Base-by-base conservation (phyloP, 2,888 invertebrate species). In the Cephonodes hylas region DNA sequence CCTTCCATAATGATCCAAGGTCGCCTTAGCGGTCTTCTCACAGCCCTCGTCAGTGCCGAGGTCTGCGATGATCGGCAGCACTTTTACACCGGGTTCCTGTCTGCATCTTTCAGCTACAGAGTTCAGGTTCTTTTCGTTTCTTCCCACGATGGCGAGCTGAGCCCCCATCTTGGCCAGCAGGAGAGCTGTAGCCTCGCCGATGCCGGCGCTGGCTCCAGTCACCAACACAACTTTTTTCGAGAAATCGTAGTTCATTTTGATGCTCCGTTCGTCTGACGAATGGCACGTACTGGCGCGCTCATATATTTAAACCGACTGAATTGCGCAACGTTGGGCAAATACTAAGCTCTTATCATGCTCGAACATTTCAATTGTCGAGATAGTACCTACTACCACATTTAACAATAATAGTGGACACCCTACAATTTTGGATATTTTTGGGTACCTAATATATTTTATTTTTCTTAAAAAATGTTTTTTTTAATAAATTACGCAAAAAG, bases 41-140 rank as follows among this genome's bases (percentile, higher is more conserved):
- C 34, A 38, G 34, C 34, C 34, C 13, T 38, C 34, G 34, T 38
- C 34, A 1, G 34, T 38, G 13, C 34, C 34, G 10, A 38, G 34
- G 2, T 38, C 34, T 3, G 34, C 34, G 64, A 15, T 67, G 64
- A 38, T 38, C 3, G 34, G 13, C 34, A 38, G 34, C 34, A 7
- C 34, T 10, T 10, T 38, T 3, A 38, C 34, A 3, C 34, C 34
- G 34, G 7, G 34, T 13, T 7, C 31, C n/a, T n/a, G n/a, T 13
- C 34, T 7, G 34, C 34, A 38, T 7, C 7, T 1, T 7, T 13
- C 34, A 3, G 34, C 34, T 3, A 7, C 34, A 1, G 13, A 3
- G 34, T 13, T 38, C 3, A 38, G 34, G 34, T 38, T 38, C 13
- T 38, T 2, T 4, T 38, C 13, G 13, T 38, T 38, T 7, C 34